A percentile compares a stretch with the other conserved stretches of the same genome.
phyloP scores from a whole-genome alignment of 2,113 vertebrate genomes.

The Fregata magnificens region DNA sequence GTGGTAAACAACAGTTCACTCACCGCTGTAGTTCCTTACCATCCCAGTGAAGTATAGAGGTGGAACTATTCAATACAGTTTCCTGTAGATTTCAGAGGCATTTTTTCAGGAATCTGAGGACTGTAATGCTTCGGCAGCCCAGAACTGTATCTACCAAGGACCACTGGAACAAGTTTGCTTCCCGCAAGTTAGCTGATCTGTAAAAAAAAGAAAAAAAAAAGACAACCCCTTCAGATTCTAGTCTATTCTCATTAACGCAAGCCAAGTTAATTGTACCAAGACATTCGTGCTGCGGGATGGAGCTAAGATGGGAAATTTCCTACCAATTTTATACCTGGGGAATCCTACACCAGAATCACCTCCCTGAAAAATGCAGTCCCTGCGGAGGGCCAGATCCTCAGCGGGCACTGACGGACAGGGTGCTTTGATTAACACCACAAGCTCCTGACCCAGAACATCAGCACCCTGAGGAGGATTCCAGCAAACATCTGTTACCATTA shows the following conservation, averaged over 20 bases:
- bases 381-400: not conserved
- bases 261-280: not conserved
- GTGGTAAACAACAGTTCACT: not conserved
- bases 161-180: not conserved
- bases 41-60: not conserved
- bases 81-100: not conserved
- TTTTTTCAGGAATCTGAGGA: not conserved
- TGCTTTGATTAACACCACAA: slow-evolving; percentile 25
- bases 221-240: not conserved
- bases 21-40: not conserved
- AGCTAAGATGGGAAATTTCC: not conserved
- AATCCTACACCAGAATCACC: not conserved
- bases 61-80: not conserved
- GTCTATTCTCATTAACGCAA: not conserved
- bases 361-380: fast-evolving
- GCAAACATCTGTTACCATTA: slow-evolving; percentile 64
- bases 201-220: not conserved
- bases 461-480: slow-evolving; percentile 45
- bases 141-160: not conserved
- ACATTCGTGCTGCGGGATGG: not conserved
- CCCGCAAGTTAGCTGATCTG: not conserved
- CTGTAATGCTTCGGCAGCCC: not conserved
- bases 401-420: not conserved
- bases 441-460: slow-evolving; percentile 34
- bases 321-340: not conserved